Evolutionary conservation across 1,140 invertebrate species (phyloP), one percentile per base, ranked within the genome.

Genomic region (Anadara kagoshimensis): DNA sequence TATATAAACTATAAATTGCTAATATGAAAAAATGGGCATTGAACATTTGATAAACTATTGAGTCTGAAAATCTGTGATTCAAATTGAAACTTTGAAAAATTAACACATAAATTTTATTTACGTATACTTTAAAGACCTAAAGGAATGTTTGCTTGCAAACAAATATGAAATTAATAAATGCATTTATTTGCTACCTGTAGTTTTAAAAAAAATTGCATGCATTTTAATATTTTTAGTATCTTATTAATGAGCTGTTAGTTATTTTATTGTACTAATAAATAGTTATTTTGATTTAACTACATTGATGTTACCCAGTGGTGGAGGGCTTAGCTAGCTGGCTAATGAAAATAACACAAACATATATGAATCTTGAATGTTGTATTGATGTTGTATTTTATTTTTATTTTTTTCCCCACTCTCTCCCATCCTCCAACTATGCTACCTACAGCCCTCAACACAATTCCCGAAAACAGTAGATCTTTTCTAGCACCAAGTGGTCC

Each of bases 391-490:
- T 69, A 26, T 56, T 78, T 73, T 78, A 69, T 62, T 61, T 59
- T 71, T 73, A 66, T 74, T 75, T 76, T 69, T 73, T 76, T 63
- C 61, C 61, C 22, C 59, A n/a, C 66, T 62, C 65, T 66, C 58
- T 68, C 53, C 66, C 65, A 56, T 61, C 44, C 22, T 51, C 68
- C 69, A 69, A 36, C 29, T 3, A 54, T 47, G 14, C 36, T 51
- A 16, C 49, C 22, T 45, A 69, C 68, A 86, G 85, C 82, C 69
- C 81, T 87, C 57, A 81, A 84, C 80, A 79, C 85, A 68, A 85
- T 87, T 68, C 83, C 81, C 57, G 85, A 87, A 80, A 81, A 82
- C 68, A 74, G 83, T 79, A 82, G 84, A 73, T 87, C 85, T 87
- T 82, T 87, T 87, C 76, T 87, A 87, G 85, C 83, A 45, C 68